These are phyloP conservation scores for Phycodurus eques DNA, from an alignment of 2,113 vertebrate species.

Conservation along the genomic window DNA sequence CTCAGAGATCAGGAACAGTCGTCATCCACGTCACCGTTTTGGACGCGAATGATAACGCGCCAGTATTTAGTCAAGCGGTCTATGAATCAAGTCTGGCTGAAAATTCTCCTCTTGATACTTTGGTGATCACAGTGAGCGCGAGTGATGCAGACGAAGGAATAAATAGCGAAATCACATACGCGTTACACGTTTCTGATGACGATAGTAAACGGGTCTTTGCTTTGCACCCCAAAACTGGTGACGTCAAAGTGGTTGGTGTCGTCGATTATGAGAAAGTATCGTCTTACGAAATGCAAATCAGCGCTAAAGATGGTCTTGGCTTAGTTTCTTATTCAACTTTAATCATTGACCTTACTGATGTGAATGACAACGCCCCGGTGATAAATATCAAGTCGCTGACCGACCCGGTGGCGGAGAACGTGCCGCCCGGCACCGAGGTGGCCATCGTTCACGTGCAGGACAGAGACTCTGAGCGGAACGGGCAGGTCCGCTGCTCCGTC, in stretches of 20 bases:
- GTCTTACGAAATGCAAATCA: slow-evolving; percentile 73
- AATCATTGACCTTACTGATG: slow-evolving; percentile 64
- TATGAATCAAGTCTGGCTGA: slow-evolving; percentile 55
- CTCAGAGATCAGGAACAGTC: slow-evolving; percentile 62
- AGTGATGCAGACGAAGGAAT: slow-evolving; percentile 75
- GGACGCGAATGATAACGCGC: slow-evolving; percentile 64
- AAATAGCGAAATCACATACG: slow-evolving; percentile 74
- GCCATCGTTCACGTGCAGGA: too few relatives aligned
- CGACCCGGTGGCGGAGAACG: too few relatives aligned
- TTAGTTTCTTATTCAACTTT: slow-evolving; percentile 65
- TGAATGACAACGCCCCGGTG: slow-evolving; percentile 77
- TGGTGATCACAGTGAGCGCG: slow-evolving; percentile 69
- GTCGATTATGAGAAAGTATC: slow-evolving; percentile 71
- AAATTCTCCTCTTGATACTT: slow-evolving; percentile 35
- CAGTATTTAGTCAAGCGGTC: slow-evolving; percentile 41
- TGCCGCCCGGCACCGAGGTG: too few relatives aligned
- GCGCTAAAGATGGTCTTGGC: slow-evolving; percentile 72
- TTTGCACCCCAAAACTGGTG: slow-evolving; percentile 66
- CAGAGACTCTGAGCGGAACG: too few relatives aligned
- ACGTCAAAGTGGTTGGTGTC: slow-evolving; percentile 57
- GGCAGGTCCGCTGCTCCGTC: too few relatives aligned
- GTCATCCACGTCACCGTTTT: slow-evolving; percentile 54
- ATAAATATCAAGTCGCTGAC: slow-evolving; percentile 63
- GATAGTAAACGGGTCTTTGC: slow-evolving; percentile 54
- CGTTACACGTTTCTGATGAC: slow-evolving; percentile 66